Conservation (phyloP, 2,888 invertebrate genomes). For the Horisme vitalbata region DNA sequence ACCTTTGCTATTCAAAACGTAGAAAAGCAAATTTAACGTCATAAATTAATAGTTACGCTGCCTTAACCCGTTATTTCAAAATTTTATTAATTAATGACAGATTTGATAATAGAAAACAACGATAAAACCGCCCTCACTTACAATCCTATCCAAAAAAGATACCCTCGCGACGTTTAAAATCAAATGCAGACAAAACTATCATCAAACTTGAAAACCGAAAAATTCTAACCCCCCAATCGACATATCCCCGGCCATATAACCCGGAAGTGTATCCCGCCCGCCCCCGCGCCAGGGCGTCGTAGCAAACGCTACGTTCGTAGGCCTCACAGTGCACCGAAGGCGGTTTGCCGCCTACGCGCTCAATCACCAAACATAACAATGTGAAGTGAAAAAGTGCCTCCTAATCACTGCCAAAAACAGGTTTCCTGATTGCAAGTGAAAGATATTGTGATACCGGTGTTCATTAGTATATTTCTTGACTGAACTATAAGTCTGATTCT, state of each 20-base stretch:
- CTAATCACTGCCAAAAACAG: conserved; percentile 53
- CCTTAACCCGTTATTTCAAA: too few species aligned
- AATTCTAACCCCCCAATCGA: conserved; percentile 26
- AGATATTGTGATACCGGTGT: conserved; percentile 75
- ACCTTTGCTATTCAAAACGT: too few species aligned
- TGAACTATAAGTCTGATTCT: conserved; percentile 41
- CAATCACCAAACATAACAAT: conserved; percentile 58
- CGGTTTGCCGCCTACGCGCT: conserved; percentile 56
- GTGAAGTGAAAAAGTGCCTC: conserved; percentile 49
- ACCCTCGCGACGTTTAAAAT: too few species aligned
- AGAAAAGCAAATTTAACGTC: too few species aligned
- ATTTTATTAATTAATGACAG: too few species aligned
- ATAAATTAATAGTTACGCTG: too few species aligned
- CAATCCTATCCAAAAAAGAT: too few species aligned
- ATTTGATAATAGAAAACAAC: too few species aligned
- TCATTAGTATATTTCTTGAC: conserved; percentile 64
- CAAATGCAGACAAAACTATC: not conserved
- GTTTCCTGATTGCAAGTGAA: conserved; percentile 53
- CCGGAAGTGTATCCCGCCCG: conserved; percentile 59
- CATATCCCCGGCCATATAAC: conserved; percentile 51
- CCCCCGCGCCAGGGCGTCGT: conserved; percentile 60
- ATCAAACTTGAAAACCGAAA: not conserved
- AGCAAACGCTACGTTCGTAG: conserved; percentile 74
- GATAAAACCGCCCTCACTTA: too few species aligned
- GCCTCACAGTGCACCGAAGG: conserved; percentile 73